Evolutionary conservation across 2,888 invertebrate species (phyloP).

Genomic region (Rhamphomyia laevipes): DNA sequence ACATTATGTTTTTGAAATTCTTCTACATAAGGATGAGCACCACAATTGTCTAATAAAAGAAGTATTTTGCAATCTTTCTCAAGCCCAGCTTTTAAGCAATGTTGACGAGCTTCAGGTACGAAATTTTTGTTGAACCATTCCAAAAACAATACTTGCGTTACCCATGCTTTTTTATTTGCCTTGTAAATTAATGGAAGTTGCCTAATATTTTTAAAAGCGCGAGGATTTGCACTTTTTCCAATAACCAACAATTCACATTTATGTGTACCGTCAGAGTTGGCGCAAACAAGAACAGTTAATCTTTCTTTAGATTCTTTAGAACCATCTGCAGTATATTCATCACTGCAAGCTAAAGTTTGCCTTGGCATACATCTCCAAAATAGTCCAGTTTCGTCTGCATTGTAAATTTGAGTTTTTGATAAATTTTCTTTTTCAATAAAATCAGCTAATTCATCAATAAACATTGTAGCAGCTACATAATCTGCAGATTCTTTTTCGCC

Average conservation of each 20-base stretch:
- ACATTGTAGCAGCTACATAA: conserved; percentile 2
- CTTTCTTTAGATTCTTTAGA: conserved; percentile 8
- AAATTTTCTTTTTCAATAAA: too few relatives aligned
- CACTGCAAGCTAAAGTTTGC: conserved; percentile 5
- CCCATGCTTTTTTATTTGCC: conserved; percentile 7
- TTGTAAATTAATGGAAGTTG: conserved; percentile 10
- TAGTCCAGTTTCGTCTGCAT: conserved; percentile 5
- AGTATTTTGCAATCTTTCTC: conserved; percentile 1
- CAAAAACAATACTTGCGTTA: conserved; percentile 6
- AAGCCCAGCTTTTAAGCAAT: background rate
- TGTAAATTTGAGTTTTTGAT: conserved; percentile 4
- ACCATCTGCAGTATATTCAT: conserved; percentile 9
- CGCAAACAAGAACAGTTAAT: conserved; percentile 5
- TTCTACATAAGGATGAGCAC: conserved; percentile 5
- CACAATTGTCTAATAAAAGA: conserved; percentile 6
- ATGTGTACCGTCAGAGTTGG: conserved; percentile 7
- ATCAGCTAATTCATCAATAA: too few relatives aligned
- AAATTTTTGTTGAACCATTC: conserved; percentile 7
- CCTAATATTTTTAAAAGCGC: conserved; percentile 6
- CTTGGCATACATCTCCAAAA: conserved; percentile 7
- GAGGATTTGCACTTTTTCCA: conserved; percentile 7
- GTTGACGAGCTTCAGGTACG: conserved; percentile 5
- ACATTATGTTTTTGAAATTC: conserved; percentile 6
- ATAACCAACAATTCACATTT: conserved; percentile 7
- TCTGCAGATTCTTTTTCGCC: conserved; percentile 8